Conservation (phyloP, 1,140 invertebrate genomes). For the Pollicipes pollicipes region DNA sequence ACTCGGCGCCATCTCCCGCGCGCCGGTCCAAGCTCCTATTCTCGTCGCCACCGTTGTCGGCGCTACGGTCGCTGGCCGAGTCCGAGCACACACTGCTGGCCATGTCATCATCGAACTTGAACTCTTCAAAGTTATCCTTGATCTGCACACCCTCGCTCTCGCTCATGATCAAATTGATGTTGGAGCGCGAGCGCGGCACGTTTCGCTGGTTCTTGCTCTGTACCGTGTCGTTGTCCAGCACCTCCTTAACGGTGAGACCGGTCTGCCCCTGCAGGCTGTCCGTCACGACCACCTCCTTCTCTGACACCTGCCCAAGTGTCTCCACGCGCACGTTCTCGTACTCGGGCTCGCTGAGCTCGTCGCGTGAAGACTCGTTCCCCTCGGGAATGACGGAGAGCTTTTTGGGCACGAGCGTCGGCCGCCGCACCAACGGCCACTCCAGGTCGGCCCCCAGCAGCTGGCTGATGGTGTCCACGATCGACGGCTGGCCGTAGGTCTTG, state of each 20-base stretch:
- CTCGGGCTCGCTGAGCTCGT: neutral
- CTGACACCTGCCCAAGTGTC: neutral
- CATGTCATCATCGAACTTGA: slow-evolving; percentile 2
- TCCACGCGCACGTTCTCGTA: neutral
- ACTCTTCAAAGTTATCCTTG: neutral
- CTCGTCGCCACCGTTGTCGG: neutral
- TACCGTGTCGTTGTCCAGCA: neutral
- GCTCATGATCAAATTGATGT: neutral
- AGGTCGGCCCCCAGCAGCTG: neutral
- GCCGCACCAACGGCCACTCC: neutral
- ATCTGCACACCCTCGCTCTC: neutral
- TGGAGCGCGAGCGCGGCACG: neutral
- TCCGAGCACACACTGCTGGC: neutral
- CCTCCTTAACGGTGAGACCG: no score
- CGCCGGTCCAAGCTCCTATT: neutral
- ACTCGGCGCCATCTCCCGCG: neutral
- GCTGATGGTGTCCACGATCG: neutral
- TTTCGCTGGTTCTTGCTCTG: neutral
- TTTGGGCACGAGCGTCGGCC: neutral
- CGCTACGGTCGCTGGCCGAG: neutral
- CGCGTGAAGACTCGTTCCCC: neutral
- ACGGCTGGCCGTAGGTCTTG: neutral
- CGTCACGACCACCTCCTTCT: neutral
- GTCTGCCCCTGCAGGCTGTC: neutral
- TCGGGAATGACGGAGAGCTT: neutral